Conservation (phyloP, 2,113 vertebrate genomes). For the Poeciliopsis occidentalis region DNA sequence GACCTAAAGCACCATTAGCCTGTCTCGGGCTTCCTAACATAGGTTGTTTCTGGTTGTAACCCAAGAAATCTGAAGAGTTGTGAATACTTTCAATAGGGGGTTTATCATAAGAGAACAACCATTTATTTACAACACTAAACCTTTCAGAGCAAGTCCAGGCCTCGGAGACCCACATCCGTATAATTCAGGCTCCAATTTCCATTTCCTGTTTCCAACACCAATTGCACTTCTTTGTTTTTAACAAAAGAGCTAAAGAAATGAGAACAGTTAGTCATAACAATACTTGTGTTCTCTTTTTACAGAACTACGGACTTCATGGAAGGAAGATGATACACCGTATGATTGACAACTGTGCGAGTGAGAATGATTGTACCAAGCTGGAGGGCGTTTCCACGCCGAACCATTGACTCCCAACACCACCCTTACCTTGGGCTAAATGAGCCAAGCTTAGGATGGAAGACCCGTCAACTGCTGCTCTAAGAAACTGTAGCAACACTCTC, state of each 20-base stretch:
- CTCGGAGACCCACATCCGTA: neutral
- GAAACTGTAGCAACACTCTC: constrained; percentile 38
- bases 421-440: constrained; percentile 22
- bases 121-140: no score
- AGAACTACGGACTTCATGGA: neutral
- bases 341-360: neutral
- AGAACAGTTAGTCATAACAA: neutral
- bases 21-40: no score
- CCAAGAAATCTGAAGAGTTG: no score
- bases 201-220: no score
- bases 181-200: neutral
- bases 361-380: constrained; percentile 4
- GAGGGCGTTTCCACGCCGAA: constrained; percentile 15
- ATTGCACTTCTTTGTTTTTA: neutral
- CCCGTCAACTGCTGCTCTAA: constrained; percentile 26
- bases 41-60: no score
- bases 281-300: constrained; percentile 24
- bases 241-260: neutral
- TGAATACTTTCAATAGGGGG: no score
- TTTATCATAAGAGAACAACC: no score
- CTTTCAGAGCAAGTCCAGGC: no score
- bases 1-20: no score
- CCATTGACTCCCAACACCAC: constrained; percentile 16
- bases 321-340: constrained; percentile 6
- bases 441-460: constrained; percentile 65